These are phyloP conservation scores for Andrena fulva DNA, from an alignment of 2,888 invertebrate genomes.

Conservation along the genomic window DNA sequence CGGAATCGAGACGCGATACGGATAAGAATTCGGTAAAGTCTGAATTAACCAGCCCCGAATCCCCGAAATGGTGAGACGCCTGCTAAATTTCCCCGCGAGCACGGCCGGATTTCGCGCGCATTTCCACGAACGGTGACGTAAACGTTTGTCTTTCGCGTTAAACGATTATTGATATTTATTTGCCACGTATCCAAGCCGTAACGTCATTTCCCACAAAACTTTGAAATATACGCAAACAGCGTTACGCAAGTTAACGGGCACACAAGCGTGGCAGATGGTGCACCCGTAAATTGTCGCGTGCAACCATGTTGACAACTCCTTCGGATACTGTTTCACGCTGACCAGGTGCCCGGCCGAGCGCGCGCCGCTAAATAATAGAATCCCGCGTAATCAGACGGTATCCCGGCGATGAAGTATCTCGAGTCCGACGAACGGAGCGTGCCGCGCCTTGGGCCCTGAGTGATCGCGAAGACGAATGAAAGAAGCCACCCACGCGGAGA, in stretches of 20 bases:
- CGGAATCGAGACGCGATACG: neutral
- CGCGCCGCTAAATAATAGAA: neutral
- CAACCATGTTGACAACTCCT: slow-evolving; percentile 2
- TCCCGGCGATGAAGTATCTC: slow-evolving; percentile 2
- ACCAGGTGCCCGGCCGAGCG: slow-evolving; percentile 1
- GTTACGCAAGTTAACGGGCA: slow-evolving; percentile 16
- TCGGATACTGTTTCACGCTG: neutral
- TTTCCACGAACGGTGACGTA: slow-evolving; percentile 18
- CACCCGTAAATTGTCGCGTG: neutral
- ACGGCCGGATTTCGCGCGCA: neutral
- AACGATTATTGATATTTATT: slow-evolving; percentile 31
- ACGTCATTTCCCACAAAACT: slow-evolving; percentile 16
- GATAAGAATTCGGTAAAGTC: neutral
- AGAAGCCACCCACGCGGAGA: slow-evolving; percentile 1
- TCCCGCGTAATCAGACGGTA: neutral
- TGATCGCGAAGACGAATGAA: slow-evolving; percentile 4
- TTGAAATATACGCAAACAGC: neutral
- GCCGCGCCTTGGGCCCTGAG: neutral
- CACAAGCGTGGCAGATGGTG: neutral
- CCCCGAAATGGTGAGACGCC: neutral
- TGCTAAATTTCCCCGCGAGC: neutral
- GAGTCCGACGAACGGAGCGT: neutral
- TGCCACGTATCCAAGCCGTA: neutral
- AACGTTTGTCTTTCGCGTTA: slow-evolving; percentile 27
- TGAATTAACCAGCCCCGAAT: neutral